phyloP scores from a whole-genome alignment of 2,797 vertebrate genomes.

The Momotus momota region DNA sequence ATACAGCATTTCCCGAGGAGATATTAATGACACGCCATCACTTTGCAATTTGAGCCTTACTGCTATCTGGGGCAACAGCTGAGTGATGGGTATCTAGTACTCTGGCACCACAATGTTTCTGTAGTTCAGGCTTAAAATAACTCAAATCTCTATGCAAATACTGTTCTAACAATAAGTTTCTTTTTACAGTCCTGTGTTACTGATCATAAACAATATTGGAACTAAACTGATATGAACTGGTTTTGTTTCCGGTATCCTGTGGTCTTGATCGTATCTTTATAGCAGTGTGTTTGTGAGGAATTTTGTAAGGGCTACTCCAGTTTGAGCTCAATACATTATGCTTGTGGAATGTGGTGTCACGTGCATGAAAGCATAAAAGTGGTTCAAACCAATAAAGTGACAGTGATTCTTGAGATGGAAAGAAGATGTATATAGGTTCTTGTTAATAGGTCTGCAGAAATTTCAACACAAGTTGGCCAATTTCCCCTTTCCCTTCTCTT shows the following conservation, averaged over 20 bases:
- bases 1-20: background rate
- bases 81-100: background rate
- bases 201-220: background rate
- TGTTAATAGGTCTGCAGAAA: conserved; percentile 4
- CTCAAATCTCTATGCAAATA: background rate
- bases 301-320: background rate
- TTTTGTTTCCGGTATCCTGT: background rate
- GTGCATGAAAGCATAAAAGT: background rate
- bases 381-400: background rate
- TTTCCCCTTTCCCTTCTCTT: conserved; percentile 39
- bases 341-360: background rate
- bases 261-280: background rate
- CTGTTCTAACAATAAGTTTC: background rate
- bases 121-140: background rate
- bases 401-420: background rate
- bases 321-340: background rate
- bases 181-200: background rate
- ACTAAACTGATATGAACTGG: background rate
- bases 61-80: background rate
- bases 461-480: background rate
- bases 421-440: background rate
- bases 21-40: background rate
- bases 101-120: background rate
- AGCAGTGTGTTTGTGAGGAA: background rate
- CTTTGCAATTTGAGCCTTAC: background rate